Base-by-base conservation (phyloP, 2,113 vertebrate genomes). In the Pterocles burchelli region DNA sequence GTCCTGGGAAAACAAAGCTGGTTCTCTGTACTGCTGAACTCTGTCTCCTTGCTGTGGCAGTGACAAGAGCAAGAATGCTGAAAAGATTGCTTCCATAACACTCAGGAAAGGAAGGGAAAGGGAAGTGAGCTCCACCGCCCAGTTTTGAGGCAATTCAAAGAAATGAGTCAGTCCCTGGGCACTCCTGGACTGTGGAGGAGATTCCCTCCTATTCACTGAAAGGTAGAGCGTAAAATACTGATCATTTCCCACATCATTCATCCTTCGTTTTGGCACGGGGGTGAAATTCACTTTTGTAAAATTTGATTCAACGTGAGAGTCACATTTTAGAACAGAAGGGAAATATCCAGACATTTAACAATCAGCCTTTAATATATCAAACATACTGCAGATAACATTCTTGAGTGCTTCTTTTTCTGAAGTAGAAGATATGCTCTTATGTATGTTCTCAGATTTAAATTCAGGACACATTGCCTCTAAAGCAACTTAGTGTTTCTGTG, bases 401-500 rank as follows among this genome's bases (percentile, higher is more conserved):
- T 51, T 54, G 55, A 90, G 34, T 11, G 10, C 11, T 74, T 55
- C 4, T 85, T 52, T 58, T 68, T 65, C 66, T 75, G 33, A 20
- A 77, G 14, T 76, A 70, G 8, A 61, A 90, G n/a, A 43, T 13
- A 26, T 48, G 57, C 7, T 48, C 8, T 57, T 46, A 34, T 9
- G 10, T 55, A 49, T 16, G 48, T 65, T 36, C 43, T 68, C 12
- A 1, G 49, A 87, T 93, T 96, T 85, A 80, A 80, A 97, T 97
- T 94, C 95, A 87, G 58, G 61, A 71, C 81, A 55, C 70, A 87
- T 65, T 86, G n/a, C 16, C 85, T 81, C 63, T 75, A 83, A 92
- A 93, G 52, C 49, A 86, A 78, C 59, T 59, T 68, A 78, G 54
- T 63, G 55, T 92, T 95, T 84, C 72, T 84, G 28, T 70, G 48